phyloP scores from a whole-genome alignment of 1,140 invertebrate genomes.

The Matsumurasca onukii region DNA sequence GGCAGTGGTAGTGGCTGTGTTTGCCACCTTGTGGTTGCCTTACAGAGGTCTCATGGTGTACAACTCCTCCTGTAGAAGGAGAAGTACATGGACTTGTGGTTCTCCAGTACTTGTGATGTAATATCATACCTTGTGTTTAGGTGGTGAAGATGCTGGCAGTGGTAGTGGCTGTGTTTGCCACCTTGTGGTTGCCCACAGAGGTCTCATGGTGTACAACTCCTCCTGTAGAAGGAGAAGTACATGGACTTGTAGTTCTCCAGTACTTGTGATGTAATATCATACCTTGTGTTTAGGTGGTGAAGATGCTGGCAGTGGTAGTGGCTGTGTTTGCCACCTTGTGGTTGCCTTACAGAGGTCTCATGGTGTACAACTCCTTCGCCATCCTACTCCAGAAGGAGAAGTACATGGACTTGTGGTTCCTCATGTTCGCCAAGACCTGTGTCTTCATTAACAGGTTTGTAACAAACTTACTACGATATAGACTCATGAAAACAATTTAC shows the following conservation, averaged over 20 bases:
- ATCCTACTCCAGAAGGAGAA: constrained; percentile 45
- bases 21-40: no score
- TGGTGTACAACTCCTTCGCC: constrained; percentile 65
- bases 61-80: no score
- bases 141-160: neutral
- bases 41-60: no score
- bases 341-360: constrained; percentile 61
- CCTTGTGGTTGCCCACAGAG: neutral
- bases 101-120: no score
- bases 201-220: neutral
- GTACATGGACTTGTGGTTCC: constrained; percentile 63
- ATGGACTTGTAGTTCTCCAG: no score
- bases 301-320: constrained; percentile 64
- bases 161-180: neutral
- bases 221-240: no score
- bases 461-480: neutral
- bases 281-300: constrained; percentile 57
- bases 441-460: constrained; percentile 61
- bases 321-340: constrained; percentile 61
- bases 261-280: no score
- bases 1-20: no score
- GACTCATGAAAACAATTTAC: no score
- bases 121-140: neutral
- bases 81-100: no score
- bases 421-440: constrained; percentile 63